Percentiles rank a stretch among this genome's conserved stretches.
Evolutionary conservation across 2,113 vertebrate species (phyloP).

Genomic region (Syngnathus floridae): DNA sequence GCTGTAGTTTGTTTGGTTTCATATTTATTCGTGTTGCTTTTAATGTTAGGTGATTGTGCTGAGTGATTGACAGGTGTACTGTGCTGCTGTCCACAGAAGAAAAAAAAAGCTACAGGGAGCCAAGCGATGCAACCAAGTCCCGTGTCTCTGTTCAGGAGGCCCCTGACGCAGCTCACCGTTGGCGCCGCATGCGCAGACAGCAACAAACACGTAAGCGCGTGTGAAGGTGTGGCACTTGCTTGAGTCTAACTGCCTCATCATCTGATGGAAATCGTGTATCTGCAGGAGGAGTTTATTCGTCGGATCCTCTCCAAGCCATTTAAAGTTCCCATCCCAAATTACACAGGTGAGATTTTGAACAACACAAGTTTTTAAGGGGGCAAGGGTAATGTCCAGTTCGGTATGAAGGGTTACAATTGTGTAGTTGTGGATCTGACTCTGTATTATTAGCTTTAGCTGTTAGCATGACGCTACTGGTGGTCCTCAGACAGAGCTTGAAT

Average conservation of each 20-base stretch:
- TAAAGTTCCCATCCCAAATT: constrained; percentile 92
- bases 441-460: too few relatives aligned
- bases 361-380: not conserved
- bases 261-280: constrained; percentile 25
- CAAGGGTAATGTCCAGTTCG: too few relatives aligned
- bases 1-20: too few relatives aligned
- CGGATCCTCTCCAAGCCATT: constrained; percentile 95
- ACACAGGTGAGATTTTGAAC: constrained; percentile 75
- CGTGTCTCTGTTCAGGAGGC: constrained; percentile 78
- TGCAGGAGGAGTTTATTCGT: constrained; percentile 89
- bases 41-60: not conserved
- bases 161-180: constrained; percentile 75
- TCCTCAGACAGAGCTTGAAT: too few relatives aligned
- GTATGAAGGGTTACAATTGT: too few relatives aligned
- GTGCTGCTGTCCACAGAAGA: constrained; percentile 54
- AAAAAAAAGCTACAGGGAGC: constrained; percentile 68
- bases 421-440: too few relatives aligned
- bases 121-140: constrained; percentile 56
- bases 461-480: too few relatives aligned
- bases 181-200: constrained; percentile 73
- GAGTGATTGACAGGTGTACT: not conserved
- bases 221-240: not conserved
- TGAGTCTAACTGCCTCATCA: not conserved
- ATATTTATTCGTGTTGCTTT: not conserved
- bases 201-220: constrained; percentile 79